Conservation (phyloP, 2,113 vertebrate species). For the Lampris megalopsis region DNA sequence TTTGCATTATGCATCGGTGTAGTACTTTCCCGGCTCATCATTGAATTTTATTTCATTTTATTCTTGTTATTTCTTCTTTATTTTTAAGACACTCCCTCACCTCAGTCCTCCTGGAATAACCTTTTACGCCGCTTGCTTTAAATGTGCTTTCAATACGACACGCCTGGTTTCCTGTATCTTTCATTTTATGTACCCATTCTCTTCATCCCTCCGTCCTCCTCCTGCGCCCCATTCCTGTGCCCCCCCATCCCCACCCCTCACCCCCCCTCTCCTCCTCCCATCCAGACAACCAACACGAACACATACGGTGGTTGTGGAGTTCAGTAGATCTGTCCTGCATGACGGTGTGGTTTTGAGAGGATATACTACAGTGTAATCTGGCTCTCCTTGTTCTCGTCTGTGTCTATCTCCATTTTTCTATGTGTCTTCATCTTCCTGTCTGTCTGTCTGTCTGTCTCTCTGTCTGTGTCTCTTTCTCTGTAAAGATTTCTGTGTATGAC, state of each 20-base stretch:
- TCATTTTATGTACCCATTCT: no score
- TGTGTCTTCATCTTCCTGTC: conserved; percentile 17
- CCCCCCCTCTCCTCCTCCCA: neutral
- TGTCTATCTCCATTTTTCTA: conserved; percentile 8
- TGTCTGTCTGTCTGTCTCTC: neutral
- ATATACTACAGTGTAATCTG: neutral
- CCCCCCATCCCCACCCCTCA: neutral
- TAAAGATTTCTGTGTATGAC: no score
- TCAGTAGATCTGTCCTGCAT: conserved; percentile 84
- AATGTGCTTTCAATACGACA: no score
- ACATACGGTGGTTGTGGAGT: conserved; percentile 64
- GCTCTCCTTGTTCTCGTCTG: neutral
- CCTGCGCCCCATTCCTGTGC: neutral
- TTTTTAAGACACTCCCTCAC: no score
- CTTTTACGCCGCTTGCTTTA: no score
- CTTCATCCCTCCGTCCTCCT: neutral
- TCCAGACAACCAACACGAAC: neutral
- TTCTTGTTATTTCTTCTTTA: no score
- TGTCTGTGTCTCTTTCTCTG: neutral
- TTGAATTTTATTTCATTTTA: no score
- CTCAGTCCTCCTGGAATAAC: no score
- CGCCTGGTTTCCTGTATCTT: no score
- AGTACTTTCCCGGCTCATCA: no score
- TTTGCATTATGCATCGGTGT: no score
- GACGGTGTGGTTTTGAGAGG: conserved; percentile 27